Conservation (phyloP, 2,797 vertebrate species). For the Emydoidea blandingii region DNA sequence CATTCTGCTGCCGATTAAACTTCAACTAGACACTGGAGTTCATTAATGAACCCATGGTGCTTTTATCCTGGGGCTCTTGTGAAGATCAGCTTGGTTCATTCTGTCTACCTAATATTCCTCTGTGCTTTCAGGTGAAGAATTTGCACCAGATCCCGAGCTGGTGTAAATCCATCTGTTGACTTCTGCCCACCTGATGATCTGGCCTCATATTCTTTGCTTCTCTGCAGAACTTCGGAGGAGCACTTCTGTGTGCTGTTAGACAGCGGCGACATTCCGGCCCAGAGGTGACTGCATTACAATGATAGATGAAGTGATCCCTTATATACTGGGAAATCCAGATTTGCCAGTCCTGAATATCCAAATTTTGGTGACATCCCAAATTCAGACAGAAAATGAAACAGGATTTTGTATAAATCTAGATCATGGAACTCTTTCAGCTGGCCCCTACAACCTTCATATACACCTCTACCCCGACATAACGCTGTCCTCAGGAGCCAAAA, state of each 20-base stretch:
- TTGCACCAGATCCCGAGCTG: not conserved
- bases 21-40: not conserved
- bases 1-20: not conserved
- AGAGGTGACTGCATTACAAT: not conserved
- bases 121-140: not conserved
- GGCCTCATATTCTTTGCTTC: not conserved
- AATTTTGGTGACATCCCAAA: not conserved
- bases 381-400: not conserved
- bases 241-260: not conserved
- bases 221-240: constrained; percentile 2
- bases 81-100: not conserved
- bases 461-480: too few species aligned
- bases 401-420: not conserved
- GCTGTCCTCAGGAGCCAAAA: too few species aligned
- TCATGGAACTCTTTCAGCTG: not conserved
- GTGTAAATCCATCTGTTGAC: not conserved
- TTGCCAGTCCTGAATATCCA: not conserved
- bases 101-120: not conserved
- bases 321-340: not conserved
- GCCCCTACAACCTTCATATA: not conserved
- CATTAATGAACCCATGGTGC: not conserved
- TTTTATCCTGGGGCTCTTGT: not conserved
- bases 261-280: not conserved
- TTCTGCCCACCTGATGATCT: not conserved
- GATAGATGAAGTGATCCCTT: not conserved